Conservation (phyloP, 2,888 invertebrate genomes). For the Nebria brevicollis region DNA sequence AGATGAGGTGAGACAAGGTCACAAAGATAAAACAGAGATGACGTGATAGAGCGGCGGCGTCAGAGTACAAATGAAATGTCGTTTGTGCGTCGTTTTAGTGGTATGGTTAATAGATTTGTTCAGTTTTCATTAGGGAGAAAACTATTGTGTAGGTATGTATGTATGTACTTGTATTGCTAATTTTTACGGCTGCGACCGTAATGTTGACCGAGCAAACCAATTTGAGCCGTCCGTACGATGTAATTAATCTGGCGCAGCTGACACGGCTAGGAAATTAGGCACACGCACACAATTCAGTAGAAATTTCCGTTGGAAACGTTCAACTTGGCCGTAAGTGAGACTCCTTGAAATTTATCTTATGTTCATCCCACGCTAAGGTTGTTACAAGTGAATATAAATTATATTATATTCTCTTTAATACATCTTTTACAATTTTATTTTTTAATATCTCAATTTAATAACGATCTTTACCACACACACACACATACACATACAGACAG, state of each 20-base stretch:
- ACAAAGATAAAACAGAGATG: not conserved
- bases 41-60: not conserved
- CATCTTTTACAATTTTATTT: not conserved
- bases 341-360: not conserved
- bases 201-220: not conserved
- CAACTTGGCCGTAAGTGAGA: not conserved
- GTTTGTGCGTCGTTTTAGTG: not conserved
- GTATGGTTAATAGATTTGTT: not conserved
- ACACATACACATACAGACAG: too few species aligned
- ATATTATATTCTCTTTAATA: not conserved
- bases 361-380: not conserved
- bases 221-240: not conserved
- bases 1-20: not conserved
- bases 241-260: not conserved
- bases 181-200: not conserved
- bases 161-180: not conserved
- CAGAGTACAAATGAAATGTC: not conserved
- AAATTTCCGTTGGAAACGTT: too few species aligned
- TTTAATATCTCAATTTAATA: too few species aligned
- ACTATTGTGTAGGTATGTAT: not conserved
- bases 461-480: too few species aligned
- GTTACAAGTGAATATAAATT: not conserved
- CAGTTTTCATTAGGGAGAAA: not conserved
- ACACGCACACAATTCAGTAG: not conserved
- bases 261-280: not conserved